phyloP scores from a whole-genome alignment of 92 coral and sea anemone genomes.

The Zoanthus sociatus region DNA sequence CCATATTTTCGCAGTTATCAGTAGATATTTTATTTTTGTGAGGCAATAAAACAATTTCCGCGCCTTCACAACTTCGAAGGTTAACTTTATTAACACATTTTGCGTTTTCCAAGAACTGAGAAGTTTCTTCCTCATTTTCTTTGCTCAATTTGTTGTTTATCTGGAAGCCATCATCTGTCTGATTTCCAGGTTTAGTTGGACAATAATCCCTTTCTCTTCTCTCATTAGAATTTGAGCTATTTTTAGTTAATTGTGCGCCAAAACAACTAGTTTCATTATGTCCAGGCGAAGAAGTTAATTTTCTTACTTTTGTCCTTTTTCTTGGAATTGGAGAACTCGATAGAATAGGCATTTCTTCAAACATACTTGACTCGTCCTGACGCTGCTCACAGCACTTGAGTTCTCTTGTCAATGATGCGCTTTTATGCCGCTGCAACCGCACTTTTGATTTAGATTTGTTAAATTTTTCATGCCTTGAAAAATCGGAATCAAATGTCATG shows the following conservation, averaged over 20 bases:
- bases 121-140: neutral
- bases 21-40: neutral
- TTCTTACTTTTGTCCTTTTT: neutral
- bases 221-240: neutral
- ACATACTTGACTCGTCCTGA: neutral
- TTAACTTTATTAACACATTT: neutral
- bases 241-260: neutral
- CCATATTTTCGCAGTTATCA: neutral
- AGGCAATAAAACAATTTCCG: neutral
- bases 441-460: slow-evolving; percentile 5
- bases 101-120: neutral
- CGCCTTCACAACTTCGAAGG: neutral
- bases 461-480: slow-evolving; percentile 27
- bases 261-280: neutral
- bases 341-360: slow-evolving; percentile 17
- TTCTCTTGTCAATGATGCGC: neutral
- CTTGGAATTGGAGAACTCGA: slow-evolving; percentile 29
- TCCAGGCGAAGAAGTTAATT: neutral
- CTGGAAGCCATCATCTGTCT: neutral
- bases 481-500: slow-evolving; percentile 76
- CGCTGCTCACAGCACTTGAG: neutral
- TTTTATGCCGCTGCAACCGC: neutral
- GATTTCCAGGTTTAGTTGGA: neutral
- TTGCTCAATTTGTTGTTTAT: too few relatives aligned
- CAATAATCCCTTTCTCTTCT: too few relatives aligned